A percentile compares a stretch with the other conserved stretches of the same genome.
Conservation (phyloP, 2,888 invertebrate genomes). For the Nomada ferruginata region DNA sequence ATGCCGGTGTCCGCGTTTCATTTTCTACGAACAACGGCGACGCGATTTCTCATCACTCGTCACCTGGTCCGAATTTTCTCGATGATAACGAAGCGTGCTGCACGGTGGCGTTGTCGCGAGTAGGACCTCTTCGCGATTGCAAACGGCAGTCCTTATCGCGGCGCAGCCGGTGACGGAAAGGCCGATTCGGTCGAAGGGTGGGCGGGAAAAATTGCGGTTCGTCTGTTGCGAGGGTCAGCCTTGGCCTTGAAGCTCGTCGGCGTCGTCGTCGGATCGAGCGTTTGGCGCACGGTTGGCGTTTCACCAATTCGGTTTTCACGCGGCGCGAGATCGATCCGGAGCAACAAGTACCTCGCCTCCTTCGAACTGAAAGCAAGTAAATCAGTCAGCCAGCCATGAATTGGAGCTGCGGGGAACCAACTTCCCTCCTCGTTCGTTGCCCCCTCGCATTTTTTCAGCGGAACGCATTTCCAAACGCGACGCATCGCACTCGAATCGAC, state of each 20-base stretch:
- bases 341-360: constrained; percentile 62
- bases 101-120: background rate
- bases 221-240: constrained; percentile 37
- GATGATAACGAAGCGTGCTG: constrained; percentile 51
- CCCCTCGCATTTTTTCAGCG: background rate
- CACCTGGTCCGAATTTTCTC: background rate
- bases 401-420: background rate
- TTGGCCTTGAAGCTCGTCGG: constrained; percentile 25
- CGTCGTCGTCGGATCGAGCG: constrained; percentile 13
- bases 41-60: constrained; percentile 5
- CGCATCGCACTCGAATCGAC: no score
- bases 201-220: constrained; percentile 41
- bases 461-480: background rate
- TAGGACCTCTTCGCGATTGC: constrained; percentile 35
- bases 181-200: constrained; percentile 35
- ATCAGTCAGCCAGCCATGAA: background rate
- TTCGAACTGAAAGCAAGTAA: constrained; percentile 50
- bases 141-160: constrained; percentile 40
- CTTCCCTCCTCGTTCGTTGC: background rate
- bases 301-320: constrained; percentile 49
- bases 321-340: constrained; percentile 58
- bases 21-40: constrained; percentile 2
- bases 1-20: background rate
- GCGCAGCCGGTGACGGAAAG: constrained; percentile 33
- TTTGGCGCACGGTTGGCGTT: constrained; percentile 14